A percentile compares a stretch with the other conserved stretches of the same genome.
Conservation (phyloP, 2,797 vertebrate genomes). For the Meriones psammophilus region DNA sequence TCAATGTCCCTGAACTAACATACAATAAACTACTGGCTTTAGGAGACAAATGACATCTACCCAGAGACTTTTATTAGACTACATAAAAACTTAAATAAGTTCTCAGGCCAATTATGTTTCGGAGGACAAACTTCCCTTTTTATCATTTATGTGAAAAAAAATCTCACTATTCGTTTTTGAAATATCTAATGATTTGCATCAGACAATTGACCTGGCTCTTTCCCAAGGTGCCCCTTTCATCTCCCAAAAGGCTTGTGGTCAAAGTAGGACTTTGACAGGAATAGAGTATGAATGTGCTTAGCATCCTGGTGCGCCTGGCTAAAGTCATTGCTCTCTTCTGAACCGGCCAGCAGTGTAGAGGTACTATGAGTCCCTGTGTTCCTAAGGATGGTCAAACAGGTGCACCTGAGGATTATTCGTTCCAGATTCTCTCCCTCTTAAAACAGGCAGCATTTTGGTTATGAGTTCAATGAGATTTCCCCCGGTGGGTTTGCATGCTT, state of each 20-base stretch:
- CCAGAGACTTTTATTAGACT: background rate
- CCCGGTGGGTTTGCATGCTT: background rate
- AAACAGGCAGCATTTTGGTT: background rate
- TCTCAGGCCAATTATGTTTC: background rate
- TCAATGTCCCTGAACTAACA: background rate
- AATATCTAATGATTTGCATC: background rate
- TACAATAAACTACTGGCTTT: background rate
- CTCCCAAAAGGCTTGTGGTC: background rate
- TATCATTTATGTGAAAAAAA: background rate
- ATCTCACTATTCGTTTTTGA: background rate
- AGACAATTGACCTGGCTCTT: background rate
- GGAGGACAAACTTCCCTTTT: background rate
- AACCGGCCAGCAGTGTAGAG: background rate
- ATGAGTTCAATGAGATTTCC: background rate
- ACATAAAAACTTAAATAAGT: background rate
- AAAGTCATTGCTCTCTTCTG: too few relatives aligned
- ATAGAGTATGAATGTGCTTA: background rate
- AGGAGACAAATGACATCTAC: background rate
- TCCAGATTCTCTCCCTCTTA: background rate
- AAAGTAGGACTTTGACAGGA: background rate
- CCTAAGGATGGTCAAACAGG: background rate
- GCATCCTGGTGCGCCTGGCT: background rate
- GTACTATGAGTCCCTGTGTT: background rate
- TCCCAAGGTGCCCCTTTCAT: background rate
- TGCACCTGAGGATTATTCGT: background rate